Conservation (phyloP, 2,888 invertebrate species). For the Callimorpha dominula region DNA sequence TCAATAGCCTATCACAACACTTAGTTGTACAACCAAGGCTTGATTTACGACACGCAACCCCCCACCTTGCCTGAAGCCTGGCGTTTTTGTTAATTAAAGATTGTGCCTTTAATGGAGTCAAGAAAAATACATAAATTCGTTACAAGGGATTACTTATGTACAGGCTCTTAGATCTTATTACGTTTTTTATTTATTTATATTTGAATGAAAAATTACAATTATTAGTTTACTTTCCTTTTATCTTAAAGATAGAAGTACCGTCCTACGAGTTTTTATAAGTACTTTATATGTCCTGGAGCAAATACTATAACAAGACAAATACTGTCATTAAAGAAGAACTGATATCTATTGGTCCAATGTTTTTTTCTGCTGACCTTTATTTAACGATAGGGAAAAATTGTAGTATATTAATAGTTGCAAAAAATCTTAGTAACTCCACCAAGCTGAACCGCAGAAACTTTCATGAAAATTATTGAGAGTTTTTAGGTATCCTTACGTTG, state of each 20-base stretch:
- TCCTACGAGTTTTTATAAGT: background rate
- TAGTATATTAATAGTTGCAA: background rate
- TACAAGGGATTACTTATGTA: conserved; percentile 49
- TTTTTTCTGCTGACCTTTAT: background rate
- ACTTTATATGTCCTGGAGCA: background rate
- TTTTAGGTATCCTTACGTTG: background rate
- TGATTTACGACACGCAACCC: conserved; percentile 48
- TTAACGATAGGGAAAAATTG: background rate
- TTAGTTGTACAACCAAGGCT: conserved; percentile 59
- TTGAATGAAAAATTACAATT: conserved; percentile 18
- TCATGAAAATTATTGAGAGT: background rate
- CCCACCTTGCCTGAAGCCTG: conserved; percentile 26
- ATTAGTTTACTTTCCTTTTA: background rate
- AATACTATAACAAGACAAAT: background rate
- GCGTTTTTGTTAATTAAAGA: conserved; percentile 62
- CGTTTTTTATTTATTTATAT: conserved; percentile 15
- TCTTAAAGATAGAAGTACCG: background rate
- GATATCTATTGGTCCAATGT: background rate
- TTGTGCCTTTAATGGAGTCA: conserved; percentile 57
- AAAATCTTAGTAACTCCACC: background rate
- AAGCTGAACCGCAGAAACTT: background rate
- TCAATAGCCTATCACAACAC: conserved; percentile 12
- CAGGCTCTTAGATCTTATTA: conserved; percentile 3
- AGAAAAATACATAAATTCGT: conserved; percentile 63
- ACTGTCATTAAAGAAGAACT: background rate